Evolutionary conservation across 92 coral and sea anemone species (phyloP).

Genomic region (Chrysogorgia sp.): DNA sequence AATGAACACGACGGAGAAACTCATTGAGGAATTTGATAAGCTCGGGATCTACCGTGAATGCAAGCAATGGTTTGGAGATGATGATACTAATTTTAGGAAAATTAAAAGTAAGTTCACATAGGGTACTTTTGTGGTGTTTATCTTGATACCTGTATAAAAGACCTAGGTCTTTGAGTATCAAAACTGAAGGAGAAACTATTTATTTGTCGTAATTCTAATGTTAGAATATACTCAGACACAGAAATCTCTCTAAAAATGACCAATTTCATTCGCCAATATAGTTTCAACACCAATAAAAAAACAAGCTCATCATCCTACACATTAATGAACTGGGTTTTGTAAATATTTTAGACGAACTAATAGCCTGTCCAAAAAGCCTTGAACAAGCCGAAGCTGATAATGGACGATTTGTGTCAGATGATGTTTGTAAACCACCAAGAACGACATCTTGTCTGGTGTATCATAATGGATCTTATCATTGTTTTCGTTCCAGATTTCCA

Average conservation of each 20-base stretch:
- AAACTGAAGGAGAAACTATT: too few species aligned
- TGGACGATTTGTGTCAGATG: conserved; percentile 73
- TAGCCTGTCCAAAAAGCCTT: conserved; percentile 67
- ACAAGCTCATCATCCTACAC: not conserved
- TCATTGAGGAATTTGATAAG: conserved; percentile 2
- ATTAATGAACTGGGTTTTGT: not conserved
- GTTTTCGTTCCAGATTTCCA: conserved; percentile 68
- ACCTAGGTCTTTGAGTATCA: too few species aligned
- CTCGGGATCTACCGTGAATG: conserved; percentile 5
- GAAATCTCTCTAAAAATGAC: too few species aligned
- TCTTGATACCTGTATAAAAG: not conserved
- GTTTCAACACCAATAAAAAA: not conserved
- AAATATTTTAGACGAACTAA: conserved; percentile 28
- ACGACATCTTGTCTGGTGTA: conserved; percentile 52
- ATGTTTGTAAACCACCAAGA: conserved; percentile 58
- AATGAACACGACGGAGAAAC: not conserved
- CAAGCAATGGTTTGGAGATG: conserved; percentile 29
- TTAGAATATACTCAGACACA: too few species aligned
- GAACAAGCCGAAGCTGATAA: conserved; percentile 80
- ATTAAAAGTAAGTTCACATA: conserved; percentile 14
- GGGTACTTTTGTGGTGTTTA: not conserved
- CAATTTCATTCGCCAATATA: too few species aligned
- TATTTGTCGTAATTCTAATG: too few species aligned
- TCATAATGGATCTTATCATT: conserved; percentile 67
- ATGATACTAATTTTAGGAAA: not conserved